These are phyloP conservation scores for Pygoscelis antarcticus DNA, from an alignment of 2,113 vertebrate genomes.

Conservation along the genomic window DNA sequence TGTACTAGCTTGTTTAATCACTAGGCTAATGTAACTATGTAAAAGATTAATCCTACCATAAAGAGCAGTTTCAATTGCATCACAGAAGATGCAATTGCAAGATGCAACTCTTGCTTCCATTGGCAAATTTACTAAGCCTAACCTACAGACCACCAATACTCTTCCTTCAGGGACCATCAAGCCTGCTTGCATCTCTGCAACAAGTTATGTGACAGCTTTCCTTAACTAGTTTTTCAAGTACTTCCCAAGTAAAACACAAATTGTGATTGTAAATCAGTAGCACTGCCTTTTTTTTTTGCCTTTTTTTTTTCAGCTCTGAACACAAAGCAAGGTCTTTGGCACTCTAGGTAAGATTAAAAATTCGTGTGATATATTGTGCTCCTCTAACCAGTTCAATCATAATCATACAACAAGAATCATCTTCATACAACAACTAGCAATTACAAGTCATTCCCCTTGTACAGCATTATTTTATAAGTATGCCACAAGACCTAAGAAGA, in stretches of 20 bases:
- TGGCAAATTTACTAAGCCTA: background rate
- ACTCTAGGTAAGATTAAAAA: background rate
- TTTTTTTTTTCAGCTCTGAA: background rate
- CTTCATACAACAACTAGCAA: background rate
- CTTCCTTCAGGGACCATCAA: background rate
- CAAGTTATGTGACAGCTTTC: background rate
- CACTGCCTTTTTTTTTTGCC: too few species aligned
- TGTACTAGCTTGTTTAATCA: background rate
- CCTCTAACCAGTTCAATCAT: background rate
- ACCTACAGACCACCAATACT: background rate
- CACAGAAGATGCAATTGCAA: background rate
- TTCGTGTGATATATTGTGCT: background rate
- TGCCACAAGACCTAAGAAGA: background rate
- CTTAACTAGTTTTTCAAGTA: background rate
- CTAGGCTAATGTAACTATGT: background rate
- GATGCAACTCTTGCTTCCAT: background rate
- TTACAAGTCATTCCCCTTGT: background rate
- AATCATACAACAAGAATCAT: background rate
- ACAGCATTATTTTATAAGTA: background rate
- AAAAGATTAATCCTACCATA: background rate
- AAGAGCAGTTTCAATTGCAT: background rate
- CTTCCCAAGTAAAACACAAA: background rate
- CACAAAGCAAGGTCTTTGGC: background rate
- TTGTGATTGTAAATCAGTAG: background rate
- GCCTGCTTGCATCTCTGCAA: background rate